Evolutionary conservation across 1,140 invertebrate species (phyloP).

Genomic region (Holcopasites calliopsidis): DNA sequence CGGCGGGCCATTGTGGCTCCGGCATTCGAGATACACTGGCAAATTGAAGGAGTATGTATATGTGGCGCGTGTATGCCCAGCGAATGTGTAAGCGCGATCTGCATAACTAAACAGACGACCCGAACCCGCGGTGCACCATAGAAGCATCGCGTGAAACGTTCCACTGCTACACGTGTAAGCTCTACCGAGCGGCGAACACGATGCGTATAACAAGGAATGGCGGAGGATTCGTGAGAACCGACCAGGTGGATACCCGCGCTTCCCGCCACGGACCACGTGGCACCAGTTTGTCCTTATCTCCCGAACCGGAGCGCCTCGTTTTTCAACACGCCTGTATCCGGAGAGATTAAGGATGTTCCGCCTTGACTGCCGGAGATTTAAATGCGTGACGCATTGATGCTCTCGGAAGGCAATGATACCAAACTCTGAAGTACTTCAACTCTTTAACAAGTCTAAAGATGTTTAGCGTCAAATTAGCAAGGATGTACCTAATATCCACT

Average conservation of each 20-base stretch:
- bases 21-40: constrained; percentile 33
- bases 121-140: constrained; percentile 39
- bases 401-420: too few relatives aligned
- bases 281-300: neutral
- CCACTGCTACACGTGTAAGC: constrained; percentile 57
- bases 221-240: constrained; percentile 56
- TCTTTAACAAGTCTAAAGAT: too few relatives aligned
- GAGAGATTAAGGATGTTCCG: neutral
- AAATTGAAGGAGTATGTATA: constrained; percentile 12
- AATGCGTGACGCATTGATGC: too few relatives aligned
- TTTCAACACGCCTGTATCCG: neutral
- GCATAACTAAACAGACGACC: constrained; percentile 68
- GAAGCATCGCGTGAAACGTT: constrained; percentile 55
- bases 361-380: too few relatives aligned
- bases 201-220: constrained; percentile 47
- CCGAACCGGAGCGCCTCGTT: neutral
- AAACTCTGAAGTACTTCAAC: too few relatives aligned
- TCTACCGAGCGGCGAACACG: constrained; percentile 16
- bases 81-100: constrained; percentile 52
- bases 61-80: neutral
- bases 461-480: too few relatives aligned
- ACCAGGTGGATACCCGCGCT: constrained; percentile 58
- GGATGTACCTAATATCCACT: too few relatives aligned
- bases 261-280: constrained; percentile 27
- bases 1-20: constrained; percentile 60